These are phyloP conservation scores for Crotalus helleri DNA, from an alignment of 2,113 vertebrate genomes.

Conservation along the genomic window DNA sequence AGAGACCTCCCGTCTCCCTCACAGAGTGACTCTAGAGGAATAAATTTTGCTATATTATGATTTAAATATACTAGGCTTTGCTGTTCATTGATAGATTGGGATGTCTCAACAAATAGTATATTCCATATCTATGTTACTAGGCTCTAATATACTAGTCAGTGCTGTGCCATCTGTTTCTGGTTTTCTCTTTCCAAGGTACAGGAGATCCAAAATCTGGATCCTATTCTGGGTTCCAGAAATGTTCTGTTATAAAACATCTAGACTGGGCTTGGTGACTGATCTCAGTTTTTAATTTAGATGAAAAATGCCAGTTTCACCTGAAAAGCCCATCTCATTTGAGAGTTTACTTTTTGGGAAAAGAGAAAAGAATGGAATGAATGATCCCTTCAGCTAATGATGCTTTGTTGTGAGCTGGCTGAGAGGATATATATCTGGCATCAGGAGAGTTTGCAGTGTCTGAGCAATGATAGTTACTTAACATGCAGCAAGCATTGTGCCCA, in stretches of 20 bases:
- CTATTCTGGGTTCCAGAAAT: neutral
- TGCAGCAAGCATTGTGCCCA: slow-evolving; percentile 66
- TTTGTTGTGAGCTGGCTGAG: neutral
- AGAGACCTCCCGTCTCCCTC: neutral
- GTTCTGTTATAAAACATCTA: neutral
- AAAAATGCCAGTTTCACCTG: neutral
- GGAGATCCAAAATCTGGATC: neutral
- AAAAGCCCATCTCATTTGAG: neutral
- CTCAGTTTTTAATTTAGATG: neutral
- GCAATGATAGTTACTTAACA: slow-evolving; percentile 65
- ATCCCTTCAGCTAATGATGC: neutral
- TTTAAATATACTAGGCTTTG: neutral
- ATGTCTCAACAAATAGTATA: neutral
- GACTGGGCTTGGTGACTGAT: neutral
- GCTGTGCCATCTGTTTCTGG: too few relatives aligned
- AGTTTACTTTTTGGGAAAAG: neutral
- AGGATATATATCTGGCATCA: neutral
- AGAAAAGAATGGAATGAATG: neutral
- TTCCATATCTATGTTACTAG: neutral
- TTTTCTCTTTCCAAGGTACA: neutral
- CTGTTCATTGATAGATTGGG: neutral
- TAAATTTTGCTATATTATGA: neutral
- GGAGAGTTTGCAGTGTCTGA: slow-evolving; percentile 40
- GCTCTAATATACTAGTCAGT: neutral
- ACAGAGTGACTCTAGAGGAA: neutral